Conservation (phyloP, 2,797 vertebrate genomes). For the Spinibarbus caldwelli region DNA sequence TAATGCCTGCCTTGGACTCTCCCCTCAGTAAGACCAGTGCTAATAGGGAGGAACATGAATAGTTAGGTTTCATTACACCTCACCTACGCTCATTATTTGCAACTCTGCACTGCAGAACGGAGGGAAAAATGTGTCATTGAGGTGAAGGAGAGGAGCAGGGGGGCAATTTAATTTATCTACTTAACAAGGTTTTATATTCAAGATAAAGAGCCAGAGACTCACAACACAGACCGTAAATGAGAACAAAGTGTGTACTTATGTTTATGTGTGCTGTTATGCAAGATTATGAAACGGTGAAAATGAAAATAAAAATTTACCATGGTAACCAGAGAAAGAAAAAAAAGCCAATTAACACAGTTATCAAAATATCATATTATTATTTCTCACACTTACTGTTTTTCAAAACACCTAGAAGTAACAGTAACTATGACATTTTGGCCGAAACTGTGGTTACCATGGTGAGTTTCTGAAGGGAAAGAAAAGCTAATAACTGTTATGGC, state of each 20-base stretch:
- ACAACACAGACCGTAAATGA: neutral
- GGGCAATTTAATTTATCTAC: constrained; percentile 13
- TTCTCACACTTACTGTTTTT: neutral
- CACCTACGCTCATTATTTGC: constrained; percentile 31
- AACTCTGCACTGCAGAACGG: neutral
- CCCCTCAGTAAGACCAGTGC: constrained; percentile 11
- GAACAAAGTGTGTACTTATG: neutral
- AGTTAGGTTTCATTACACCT: constrained; percentile 42
- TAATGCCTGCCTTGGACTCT: constrained; percentile 11
- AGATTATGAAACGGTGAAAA: neutral
- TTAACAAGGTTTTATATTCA: constrained; percentile 35
- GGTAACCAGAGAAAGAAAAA: constrained; percentile 4
- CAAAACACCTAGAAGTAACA: constrained; percentile 6
- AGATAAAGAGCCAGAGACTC: constrained; percentile 5
- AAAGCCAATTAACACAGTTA: neutral
- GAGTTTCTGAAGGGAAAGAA: neutral
- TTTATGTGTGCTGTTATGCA: constrained; percentile 2
- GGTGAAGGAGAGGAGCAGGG: constrained; percentile 27
- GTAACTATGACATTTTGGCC: neutral
- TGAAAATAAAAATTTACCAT: neutral
- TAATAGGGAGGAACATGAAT: constrained; percentile 42
- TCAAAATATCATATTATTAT: neutral
- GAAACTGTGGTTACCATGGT: neutral
- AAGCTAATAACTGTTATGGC: neutral
- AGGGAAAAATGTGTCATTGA: neutral